Evolutionary conservation across 2,113 vertebrate genomes (phyloP).

Genomic region (Carettochelys insculpta): DNA sequence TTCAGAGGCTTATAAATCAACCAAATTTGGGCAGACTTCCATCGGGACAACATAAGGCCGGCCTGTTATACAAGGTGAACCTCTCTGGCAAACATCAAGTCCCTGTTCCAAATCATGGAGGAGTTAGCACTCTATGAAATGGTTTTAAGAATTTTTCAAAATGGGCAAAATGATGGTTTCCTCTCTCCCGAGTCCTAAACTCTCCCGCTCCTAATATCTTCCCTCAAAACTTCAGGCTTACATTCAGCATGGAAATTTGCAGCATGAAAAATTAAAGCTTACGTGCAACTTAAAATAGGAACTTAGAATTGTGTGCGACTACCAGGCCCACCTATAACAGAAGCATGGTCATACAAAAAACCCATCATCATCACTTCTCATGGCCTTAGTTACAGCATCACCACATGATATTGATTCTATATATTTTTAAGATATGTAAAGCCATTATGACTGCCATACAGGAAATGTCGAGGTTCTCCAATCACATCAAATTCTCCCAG

Average conservation of each 20-base stretch:
- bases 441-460: background rate
- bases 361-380: background rate
- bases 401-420: background rate
- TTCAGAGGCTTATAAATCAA: background rate
- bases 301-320: too few relatives aligned
- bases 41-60: background rate
- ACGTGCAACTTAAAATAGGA: background rate
- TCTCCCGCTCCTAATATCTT: background rate
- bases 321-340: background rate
- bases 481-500: background rate
- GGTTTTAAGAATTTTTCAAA: background rate
- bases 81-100: background rate
- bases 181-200: background rate
- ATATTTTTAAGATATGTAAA: background rate
- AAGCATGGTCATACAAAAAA: background rate
- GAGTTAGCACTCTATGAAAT: background rate
- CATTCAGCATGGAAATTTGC: background rate
- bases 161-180: background rate
- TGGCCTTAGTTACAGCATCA: background rate
- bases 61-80: background rate
- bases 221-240: background rate
- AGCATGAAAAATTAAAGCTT: background rate
- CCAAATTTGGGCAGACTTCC: background rate
- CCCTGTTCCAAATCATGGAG: background rate
- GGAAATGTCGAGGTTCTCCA: background rate